Base-by-base conservation (phyloP, 2,113 vertebrate species). In the Bujurquina vittata region DNA sequence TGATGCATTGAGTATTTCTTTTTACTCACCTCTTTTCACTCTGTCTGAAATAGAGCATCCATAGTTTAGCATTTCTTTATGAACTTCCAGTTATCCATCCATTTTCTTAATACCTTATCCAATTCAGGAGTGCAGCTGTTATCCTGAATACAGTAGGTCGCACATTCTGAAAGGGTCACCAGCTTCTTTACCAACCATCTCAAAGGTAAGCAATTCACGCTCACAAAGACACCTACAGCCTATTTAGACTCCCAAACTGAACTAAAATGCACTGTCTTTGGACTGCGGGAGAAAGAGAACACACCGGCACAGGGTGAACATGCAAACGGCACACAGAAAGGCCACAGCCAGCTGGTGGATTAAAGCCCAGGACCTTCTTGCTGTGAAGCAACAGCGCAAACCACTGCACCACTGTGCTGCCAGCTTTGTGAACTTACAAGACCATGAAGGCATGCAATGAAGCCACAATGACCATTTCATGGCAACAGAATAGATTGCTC, bases 401-500 rank as follows among this genome's bases (percentile, higher is more conserved):
- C 23, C 4, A 35, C 62, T 46, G 37, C 14, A 46, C 14, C 1
- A 0, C 62, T 67, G 37, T 67, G 22, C 14, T 72, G 29, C 62
- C 63, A 22, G 33, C 15, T 74, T 74, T 26, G 52, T 65, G 72
- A 59, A 84, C 81, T 75, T 65, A 37, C 35, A 37, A 37, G 35
- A 8, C 8, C 9, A 37, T 37, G 84, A 82, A 72, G n/a, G 37
- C 14, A 35, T 26, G 35, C 54, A 10, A 62, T 10, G 35, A 37
- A 37, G 8, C 35, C 35, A 37, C 35, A 10, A 3, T 72, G 72
- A 80, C 75, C 26, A n/a, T 79, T 85, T 74, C 52, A 63, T 56
- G 1, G 62, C 65, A 63, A 76, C 61, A 73, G 69, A 86, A 84
- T 83, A 52, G 80, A 77, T 77, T 49, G 83, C 83, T 76, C 31